A percentile compares a stretch with the other conserved stretches of the same genome.
Conservation (phyloP, 2,113 vertebrate genomes). For the Poeciliopsis turrubarensis region DNA sequence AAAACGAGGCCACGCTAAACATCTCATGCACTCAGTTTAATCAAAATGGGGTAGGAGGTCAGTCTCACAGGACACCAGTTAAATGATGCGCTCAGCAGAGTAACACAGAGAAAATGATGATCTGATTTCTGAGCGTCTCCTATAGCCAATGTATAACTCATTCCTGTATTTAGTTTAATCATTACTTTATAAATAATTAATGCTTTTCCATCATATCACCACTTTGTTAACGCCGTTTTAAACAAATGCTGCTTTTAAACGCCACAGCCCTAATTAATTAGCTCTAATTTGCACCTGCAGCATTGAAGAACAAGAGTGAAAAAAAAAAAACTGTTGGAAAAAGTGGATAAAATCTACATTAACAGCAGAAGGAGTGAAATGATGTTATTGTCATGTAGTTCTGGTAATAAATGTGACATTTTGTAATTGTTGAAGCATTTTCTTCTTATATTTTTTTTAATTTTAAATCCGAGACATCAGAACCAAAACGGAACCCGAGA, state of each 20-base stretch:
- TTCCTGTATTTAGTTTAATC: not conserved
- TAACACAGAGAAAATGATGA: not conserved
- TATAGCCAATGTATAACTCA: not conserved
- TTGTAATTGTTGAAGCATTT: not conserved
- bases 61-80: not conserved
- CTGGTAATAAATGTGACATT: not conserved
- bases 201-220: not conserved
- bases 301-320: not conserved
- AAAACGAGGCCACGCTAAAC: not conserved
- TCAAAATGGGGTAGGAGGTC: not conserved
- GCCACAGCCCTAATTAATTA: not conserved
- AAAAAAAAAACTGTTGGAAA: no score
- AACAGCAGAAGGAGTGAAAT: no score
- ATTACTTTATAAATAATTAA: not conserved
- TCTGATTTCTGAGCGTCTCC: not conserved
- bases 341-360: no score
- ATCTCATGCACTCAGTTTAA: slow-evolving; percentile 1
- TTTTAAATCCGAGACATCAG: not conserved
- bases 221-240: not conserved
- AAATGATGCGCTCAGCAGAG: not conserved
- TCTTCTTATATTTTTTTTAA: not conserved
- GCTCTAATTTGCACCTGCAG: not conserved
- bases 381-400: not conserved
- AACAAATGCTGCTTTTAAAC: not conserved
- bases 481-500: not conserved